Evolutionary conservation across 2,113 vertebrate genomes (phyloP).

Genomic region (Ciconia boyciana): DNA sequence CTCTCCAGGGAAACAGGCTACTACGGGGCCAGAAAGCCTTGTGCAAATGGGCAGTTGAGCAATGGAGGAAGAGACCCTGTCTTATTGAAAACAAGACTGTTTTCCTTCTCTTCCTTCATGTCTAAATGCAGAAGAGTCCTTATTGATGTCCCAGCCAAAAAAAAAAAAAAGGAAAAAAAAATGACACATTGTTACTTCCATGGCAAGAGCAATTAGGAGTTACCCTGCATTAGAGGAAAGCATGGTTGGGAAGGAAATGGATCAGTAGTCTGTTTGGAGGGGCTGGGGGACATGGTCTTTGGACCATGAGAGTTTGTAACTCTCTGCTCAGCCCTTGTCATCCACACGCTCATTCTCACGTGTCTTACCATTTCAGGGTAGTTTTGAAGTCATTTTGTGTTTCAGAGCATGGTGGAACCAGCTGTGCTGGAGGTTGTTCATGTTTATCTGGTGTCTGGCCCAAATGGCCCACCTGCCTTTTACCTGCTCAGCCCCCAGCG

Average conservation of each 20-base stretch:
- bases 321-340: not conserved
- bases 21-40: conserved; percentile 38
- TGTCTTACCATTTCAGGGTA: not conserved
- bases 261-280: not conserved
- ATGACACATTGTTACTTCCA: not conserved
- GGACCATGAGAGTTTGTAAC: not conserved
- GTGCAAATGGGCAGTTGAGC: conserved; percentile 49
- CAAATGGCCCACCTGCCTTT: not conserved
- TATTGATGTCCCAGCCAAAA: not conserved
- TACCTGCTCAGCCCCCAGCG: not conserved
- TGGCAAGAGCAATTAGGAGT: not conserved
- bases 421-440: not conserved
- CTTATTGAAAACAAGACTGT: conserved; percentile 40
- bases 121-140: not conserved
- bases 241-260: not conserved
- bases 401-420: not conserved
- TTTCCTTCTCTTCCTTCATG: not conserved
- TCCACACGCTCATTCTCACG: not conserved
- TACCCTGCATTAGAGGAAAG: not conserved
- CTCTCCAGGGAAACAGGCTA: conserved; percentile 37
- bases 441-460: not conserved
- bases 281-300: not conserved
- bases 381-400: not conserved
- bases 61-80: not conserved
- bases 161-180: not conserved